Base-by-base conservation (phyloP, 2,888 invertebrate species). In the Drosophila picticornis region DNA sequence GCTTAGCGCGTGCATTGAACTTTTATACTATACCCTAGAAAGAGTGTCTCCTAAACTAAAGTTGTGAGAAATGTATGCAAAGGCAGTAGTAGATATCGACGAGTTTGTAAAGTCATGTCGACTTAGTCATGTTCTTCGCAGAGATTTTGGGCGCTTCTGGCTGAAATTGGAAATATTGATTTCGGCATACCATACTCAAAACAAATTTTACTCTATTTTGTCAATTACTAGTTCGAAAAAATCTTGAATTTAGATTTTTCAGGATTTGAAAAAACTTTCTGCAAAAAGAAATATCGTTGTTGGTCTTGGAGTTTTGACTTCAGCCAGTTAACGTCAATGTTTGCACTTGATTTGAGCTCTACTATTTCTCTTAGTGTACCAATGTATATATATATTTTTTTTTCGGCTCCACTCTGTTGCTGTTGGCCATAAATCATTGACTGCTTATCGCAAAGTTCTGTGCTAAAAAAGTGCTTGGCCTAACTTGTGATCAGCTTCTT, bases 381-480 rank as follows among this genome's bases (percentile, higher is more conserved):
- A 2, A 46, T 16, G 2, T 22, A 11, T 16, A 4, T 22, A 11
- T 13, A 0, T 25, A 1, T 46, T 0, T 25, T 4, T 22, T 9
- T 22, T 9, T 25, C n/a, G 2, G n/a, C 16, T 53, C 29, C n/a
- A 16, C 27, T 34, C 16, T 16, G 29, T 43, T 43, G 65, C 56
- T 64, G 53, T 75, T 83, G 75, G 25, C 63, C 76, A 83, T 88
- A 90, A 87, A 87, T 87, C 90, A 85, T 86, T 80, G 75, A 67
- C 79, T 60, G 75, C 76, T 86, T 86, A 87, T 90, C 83, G 70
- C 75, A 58, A 61, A 55, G 65, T 72, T 77, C 29, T 56, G 29
- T 43, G 46, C 57, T 48, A 51, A 62, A 61, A 53, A 62, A 74
- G 51, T 69, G 69, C 64, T 65, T 61, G 48, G 46, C 31, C 58